Base-by-base conservation (phyloP, 2,888 invertebrate species). In the Crioceris asparagi region DNA sequence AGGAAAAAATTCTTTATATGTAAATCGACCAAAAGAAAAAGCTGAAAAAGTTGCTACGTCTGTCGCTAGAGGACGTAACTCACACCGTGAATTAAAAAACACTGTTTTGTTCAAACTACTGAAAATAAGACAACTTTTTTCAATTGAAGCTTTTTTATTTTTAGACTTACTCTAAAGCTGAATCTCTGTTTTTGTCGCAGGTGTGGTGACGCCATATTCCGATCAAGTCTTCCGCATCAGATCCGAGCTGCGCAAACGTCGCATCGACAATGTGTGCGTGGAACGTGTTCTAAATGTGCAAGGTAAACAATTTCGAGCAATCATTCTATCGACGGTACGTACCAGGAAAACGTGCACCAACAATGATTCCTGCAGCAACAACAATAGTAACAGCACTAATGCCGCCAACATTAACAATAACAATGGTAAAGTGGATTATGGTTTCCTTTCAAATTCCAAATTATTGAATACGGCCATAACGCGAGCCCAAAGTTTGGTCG, bases 241-340 rank as follows among this genome's bases (percentile, higher is more conserved):
- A 39, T 74, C 75, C 17, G 85, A 85, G 53, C 61, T 88, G 36
- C 67, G 85, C 17, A 83, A 83, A 54, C 70, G 78, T 4, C 71
- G 78, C 18, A 71, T 87, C 62, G 74, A 74, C 45, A 78, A 79
- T 39, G 79, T 87, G 29, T 81, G 83, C 8, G 87, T 87, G 2
- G 87, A 87, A 56, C 67, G 86, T 40, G 85, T 87, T 3, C 67
- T 84, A 8, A 87, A 87, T 62, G 85, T 86, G 1, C 87, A 87
- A 66, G 87, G 87, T 56, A 88, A 87, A 56, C 86, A 88, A 62
- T 88, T 86, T 57, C 71, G 85, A 6, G 85, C 80, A 1, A 77
- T 88, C 32, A 80, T 88, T 54, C 65, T 88, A 40, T 84, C 84
- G 25, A 85, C 85, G 0, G 82, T 83, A 1, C 66, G 82, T 19